Conservation (phyloP, 1,140 invertebrate genomes). For the Metopolophium dirhodum region DNA sequence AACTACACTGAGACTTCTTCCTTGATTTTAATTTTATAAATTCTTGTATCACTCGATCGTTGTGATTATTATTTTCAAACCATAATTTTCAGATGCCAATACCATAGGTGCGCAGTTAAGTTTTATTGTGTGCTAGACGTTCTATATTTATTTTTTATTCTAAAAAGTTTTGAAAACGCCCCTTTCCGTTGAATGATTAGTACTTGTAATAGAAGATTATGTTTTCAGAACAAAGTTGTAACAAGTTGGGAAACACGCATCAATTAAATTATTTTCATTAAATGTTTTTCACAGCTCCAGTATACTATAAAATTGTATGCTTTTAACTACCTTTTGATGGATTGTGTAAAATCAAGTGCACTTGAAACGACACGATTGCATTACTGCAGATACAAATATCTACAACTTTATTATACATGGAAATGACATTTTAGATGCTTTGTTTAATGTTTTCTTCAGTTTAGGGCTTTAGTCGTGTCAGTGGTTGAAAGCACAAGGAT, state of each 20-base stretch:
- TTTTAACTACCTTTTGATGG: not conserved
- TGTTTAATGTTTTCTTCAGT: not conserved
- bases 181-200: not conserved
- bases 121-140: not conserved
- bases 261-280: not conserved
- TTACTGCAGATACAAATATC: not conserved
- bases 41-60: not conserved
- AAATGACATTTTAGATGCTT: not conserved
- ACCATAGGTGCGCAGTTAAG: not conserved
- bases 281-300: not conserved
- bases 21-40: not conserved
- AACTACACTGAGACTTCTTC: not conserved
- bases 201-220: not conserved
- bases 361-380: not conserved
- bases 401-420: not conserved
- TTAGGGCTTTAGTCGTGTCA: not conserved
- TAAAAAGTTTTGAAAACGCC: not conserved
- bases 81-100: not conserved
- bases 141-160: not conserved
- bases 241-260: too few species aligned
- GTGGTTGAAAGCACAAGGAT: not conserved
- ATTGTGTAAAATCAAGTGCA: not conserved
- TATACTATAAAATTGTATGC: not conserved
- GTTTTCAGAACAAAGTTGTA: not conserved
- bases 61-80: not conserved